Base-by-base conservation (phyloP, 2,113 vertebrate species). In the Sceloporus tristichus region DNA sequence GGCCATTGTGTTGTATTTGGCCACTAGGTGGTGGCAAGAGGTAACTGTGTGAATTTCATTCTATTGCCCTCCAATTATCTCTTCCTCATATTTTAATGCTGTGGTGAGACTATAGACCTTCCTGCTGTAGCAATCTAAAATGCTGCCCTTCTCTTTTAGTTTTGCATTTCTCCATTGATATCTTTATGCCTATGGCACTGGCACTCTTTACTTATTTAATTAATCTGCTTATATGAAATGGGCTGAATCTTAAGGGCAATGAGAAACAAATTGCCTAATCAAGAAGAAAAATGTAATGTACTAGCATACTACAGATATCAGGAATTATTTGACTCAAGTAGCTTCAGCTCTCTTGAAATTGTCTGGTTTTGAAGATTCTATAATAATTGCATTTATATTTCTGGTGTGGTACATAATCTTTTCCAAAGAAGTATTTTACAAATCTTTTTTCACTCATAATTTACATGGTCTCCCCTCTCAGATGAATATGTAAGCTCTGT, bases 401-500 rank as follows among this genome's bases (percentile, higher is more conserved):
- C 9, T 65, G 85, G 11, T 54, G 0, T 11, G 40, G 54, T 62
- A 0, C 81, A 27, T 62, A 42, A 77, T 79, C 23, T 74, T 0
- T 77, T 8, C n/a, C 1, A n/a, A 88, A 84, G 2, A 16, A 79
- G 1, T 85, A 81, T 77, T 82, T 84, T 81, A 38, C 71, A 0
- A 62, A 23, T 82, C 53, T 83, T 0, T 92, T 59, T 9, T 92
- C 5, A 16, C 7, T 74, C 9, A 1, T 0, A 0, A 91, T 87
- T 88, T 87, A 79, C 0, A 81, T 68, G 73, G 25, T 88, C 90
- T 91, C 76, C 48, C 89, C 5, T 40, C 68, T 86, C 0, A 0
- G 38, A 92, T 88, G 56, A 88, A 85, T 13, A 85, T 89, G 54
- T 53, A 86, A 40, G 19, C 42, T 23, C 59, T 88, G 8, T 88